Percentiles rank a stretch among this genome's conserved stretches.
Conservation (phyloP, 2,113 vertebrate species). For the Lamprologus sp. region DNA sequence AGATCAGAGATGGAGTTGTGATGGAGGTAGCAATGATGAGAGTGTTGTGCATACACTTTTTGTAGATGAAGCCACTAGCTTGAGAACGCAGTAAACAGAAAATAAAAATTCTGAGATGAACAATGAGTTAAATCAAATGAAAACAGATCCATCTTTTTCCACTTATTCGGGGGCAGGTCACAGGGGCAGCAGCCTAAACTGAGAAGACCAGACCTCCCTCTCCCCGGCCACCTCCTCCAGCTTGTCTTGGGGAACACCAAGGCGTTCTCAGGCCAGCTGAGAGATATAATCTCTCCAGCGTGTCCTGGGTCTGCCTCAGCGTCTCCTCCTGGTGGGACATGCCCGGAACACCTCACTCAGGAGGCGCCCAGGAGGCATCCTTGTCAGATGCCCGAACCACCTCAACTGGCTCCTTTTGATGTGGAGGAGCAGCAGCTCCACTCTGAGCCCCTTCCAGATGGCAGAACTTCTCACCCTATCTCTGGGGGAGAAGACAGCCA, state of each 20-base stretch:
- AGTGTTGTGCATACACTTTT: not conserved
- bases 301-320: not conserved
- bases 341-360: not conserved
- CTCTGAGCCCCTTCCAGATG: not conserved
- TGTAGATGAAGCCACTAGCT: not conserved
- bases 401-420: not conserved
- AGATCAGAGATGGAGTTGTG: not conserved
- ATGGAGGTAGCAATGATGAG: not conserved
- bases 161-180: not conserved
- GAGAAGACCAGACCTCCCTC: not conserved
- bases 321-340: not conserved
- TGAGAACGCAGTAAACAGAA: not conserved
- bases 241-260: not conserved
- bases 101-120: not conserved
- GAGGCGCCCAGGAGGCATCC: not conserved
- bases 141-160: not conserved
- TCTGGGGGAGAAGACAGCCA: not conserved
- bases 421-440: not conserved
- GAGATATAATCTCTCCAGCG: not conserved
- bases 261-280: not conserved
- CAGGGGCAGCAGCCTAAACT: not conserved
- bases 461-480: not conserved
- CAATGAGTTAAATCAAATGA: not conserved
- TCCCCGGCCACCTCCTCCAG: accelerated
- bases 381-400: not conserved